Percentiles rank a stretch among this genome's conserved stretches.
Conservation (phyloP, 2,113 vertebrate genomes). For the Athene noctua region DNA sequence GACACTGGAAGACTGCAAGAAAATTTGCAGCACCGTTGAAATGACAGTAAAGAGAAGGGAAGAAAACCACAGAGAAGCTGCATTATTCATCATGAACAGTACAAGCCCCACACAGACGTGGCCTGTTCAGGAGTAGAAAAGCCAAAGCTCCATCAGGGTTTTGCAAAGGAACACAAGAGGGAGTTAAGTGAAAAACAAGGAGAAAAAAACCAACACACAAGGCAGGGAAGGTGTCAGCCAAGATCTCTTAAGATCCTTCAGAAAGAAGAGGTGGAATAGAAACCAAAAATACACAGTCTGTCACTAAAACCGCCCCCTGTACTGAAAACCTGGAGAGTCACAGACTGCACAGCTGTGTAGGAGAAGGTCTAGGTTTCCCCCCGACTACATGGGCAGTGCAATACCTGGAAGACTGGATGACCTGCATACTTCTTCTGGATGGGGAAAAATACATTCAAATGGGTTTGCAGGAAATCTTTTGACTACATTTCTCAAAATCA, state of each 20-base stretch:
- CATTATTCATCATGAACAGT: not conserved
- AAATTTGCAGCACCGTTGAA: not conserved
- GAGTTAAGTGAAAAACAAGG: not conserved
- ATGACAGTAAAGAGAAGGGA: not conserved
- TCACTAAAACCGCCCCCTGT: not conserved
- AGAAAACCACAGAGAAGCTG: not conserved
- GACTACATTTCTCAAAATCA: not conserved
- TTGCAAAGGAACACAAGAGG: not conserved
- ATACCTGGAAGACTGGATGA: not conserved
- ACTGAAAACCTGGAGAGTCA: not conserved
- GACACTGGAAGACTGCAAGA: not conserved
- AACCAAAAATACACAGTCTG: constrained; percentile 20
- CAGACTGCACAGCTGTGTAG: not conserved
- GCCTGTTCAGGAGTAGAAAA: not conserved
- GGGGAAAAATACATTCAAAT: not conserved
- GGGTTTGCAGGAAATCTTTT: not conserved
- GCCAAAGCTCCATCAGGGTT: not conserved
- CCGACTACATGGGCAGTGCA: rapidly evolving
- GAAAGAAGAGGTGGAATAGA: constrained; percentile 5
- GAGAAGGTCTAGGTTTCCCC: not conserved
- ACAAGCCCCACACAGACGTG: not conserved
- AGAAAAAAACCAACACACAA: not conserved
- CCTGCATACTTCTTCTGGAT: not conserved
- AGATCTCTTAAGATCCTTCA: not conserved
- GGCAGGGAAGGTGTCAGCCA: constrained; percentile 6